Conservation (phyloP, 2,888 invertebrate species). For the Polydesmus complanatus region DNA sequence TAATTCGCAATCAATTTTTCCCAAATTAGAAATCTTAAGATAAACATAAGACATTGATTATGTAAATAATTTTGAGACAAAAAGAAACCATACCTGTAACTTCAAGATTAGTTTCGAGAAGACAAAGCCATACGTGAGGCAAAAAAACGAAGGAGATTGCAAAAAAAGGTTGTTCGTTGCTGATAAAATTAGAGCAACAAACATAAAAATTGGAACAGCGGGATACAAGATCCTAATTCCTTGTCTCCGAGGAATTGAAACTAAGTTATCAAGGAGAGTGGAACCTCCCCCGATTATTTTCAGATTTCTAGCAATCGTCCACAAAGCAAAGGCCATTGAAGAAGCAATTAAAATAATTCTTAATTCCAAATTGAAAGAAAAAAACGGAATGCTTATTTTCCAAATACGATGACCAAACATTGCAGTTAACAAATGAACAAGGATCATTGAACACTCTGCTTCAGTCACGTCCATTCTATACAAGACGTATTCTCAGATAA, state of each 20-base stretch:
- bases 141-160: constrained; percentile 1
- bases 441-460: constrained; percentile 6
- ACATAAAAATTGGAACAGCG: constrained; percentile 1
- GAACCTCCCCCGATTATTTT: constrained; percentile 9
- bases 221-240: constrained; percentile 11
- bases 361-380: constrained; percentile 5
- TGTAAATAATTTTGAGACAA: not conserved
- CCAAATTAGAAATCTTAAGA: constrained; percentile 8
- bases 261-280: constrained; percentile 1
- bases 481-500: not conserved
- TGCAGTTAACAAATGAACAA: constrained; percentile 4
- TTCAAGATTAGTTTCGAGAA: constrained; percentile 11
- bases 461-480: constrained; percentile 11
- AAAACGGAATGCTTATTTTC: not conserved
- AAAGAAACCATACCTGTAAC: constrained; percentile 4
- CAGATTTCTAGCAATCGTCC: constrained; percentile 6
- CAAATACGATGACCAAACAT: constrained; percentile 4
- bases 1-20: constrained; percentile 7
- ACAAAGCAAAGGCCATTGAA: not conserved
- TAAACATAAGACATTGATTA: not conserved
- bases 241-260: not conserved
- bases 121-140: constrained; percentile 5
- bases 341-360: not conserved
- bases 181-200: not conserved
- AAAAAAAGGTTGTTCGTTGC: not conserved